Base-by-base conservation (phyloP, 2,888 invertebrate genomes). In the Trypoxylon attenuatum region DNA sequence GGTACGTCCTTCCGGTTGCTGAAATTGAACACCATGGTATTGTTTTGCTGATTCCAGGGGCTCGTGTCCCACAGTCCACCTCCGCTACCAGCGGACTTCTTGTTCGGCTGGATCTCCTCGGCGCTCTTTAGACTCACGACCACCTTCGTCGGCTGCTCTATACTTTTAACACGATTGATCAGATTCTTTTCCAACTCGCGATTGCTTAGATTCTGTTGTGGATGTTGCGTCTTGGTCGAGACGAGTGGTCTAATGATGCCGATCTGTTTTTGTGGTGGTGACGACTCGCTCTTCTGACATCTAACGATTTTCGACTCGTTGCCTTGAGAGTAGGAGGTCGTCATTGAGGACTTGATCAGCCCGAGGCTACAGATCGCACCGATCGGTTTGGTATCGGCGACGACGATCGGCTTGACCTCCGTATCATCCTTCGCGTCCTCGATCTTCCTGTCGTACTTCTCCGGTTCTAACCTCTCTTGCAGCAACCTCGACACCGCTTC, bases 21-120 rank as follows among this genome's bases (percentile, higher is more conserved):
- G 88, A 96, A 96, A 89, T 96, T 95, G 89, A 96, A 96, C 72
- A 95, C 94, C 88, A 95, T 92, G 23, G 92, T 90, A 75, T 93
- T 93, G 77, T 91, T 93, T 82, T 90, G 89, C 73, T 91, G 89
- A 64, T 87, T 88, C 88, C 88, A 88, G 18, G 87, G 87, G 63
- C 88, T 88, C 57, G 86, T 86, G 58, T 88, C 87, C 88, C 88
- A 87, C 61, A 86, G 80, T 39, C 80, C 87, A 27, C 81, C 78
- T 0, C 80, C 78, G 1, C 51, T 57, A 0, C 81, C 67, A n/a
- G 69, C 69, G 5, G 74, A 63, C 61, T 87, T 87, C 59, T 84
- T 86, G 59, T 78, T 78, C 2, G 85, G 84, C 43, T 87, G 84
- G 51, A 86, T 86, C 55, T 87, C 87, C 3, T 86, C 87, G 2